Evolutionary conservation across 2,113 vertebrate species (phyloP), one percentile per base, ranked within the genome.

Genomic region (Garra rufa): DNA sequence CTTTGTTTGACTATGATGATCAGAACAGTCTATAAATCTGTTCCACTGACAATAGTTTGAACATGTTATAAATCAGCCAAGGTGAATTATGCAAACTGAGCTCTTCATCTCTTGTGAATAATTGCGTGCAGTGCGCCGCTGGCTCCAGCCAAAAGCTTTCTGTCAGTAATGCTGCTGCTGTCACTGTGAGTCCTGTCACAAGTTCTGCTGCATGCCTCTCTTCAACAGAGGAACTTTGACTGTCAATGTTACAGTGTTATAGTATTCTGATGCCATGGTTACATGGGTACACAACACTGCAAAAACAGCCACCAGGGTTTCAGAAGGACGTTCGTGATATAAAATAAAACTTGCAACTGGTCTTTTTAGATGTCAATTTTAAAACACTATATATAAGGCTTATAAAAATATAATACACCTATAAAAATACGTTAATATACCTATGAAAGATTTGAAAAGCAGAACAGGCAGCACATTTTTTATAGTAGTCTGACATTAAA

Each of bases 201-300:
- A 43, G 59, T 83, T 85, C 52, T 55, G 30, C 82, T 75, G 44
- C 81, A 78, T 74, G 85, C 85, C 82, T 86, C 70, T 46, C 69
- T 59, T 74, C 73, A 43, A 28, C 76, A 76, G 67, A 57, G 71
- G 30, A 75, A 59, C 81, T 44, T 52, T 82, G 85, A 82, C 78
- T 85, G 86, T 87, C 85, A 86, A 34, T 89, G 89, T 88, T 89
- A 81, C 89, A 70, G 83, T 87, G 88, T 86, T 87, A 78, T 89
- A 81, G 82, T 87, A 81, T 87, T 83, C 57, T 30, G 61, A 77
- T 86, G 81, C 81, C 87, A 88, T 86, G 88, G 87, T 75, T 73
- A 90, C 82, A 3, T 15, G 77, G 26, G 76, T 82, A 67, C 43
- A 65, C 41, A 61, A 9, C 73, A 71, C 19, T 81, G 38, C 57